Evolutionary conservation across 2,888 invertebrate species (phyloP).

Genomic region (Sminthurides aquaticus): DNA sequence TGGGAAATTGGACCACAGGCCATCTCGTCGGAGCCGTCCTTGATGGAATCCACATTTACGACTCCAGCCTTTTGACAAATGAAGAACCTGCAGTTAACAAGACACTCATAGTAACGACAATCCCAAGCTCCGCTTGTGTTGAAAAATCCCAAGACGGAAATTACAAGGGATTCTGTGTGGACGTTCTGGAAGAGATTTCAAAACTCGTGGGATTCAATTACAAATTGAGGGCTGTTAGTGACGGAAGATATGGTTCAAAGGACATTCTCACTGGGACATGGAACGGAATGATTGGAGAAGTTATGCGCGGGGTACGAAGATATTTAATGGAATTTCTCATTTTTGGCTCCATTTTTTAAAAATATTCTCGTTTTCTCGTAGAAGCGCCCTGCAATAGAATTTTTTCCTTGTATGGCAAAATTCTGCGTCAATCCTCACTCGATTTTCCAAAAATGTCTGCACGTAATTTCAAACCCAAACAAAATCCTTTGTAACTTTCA

Average conservation of each 20-base stretch:
- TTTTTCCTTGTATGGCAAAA: no score
- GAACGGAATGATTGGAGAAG: conserved; percentile 41
- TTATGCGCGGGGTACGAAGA: conserved; percentile 32
- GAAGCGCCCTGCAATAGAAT: no score
- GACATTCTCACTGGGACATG: conserved; percentile 35
- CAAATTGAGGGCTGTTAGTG: conserved; percentile 32
- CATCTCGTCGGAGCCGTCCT: conserved; percentile 26
- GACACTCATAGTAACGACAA: conserved; percentile 39
- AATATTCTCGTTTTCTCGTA: no score
- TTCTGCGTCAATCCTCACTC: no score
- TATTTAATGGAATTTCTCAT: not conserved
- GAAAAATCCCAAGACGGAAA: conserved; percentile 25
- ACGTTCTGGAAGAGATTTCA: conserved; percentile 32
- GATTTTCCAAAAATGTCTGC: no score
- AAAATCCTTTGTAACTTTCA: no score
- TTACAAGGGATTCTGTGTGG: conserved; percentile 39
- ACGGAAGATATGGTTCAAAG: conserved; percentile 37
- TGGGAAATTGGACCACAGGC: conserved; percentile 40
- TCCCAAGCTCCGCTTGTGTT: conserved; percentile 28
- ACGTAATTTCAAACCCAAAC: no score
- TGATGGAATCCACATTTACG: conserved; percentile 33
- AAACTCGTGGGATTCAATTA: conserved; percentile 37
- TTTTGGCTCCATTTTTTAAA: not conserved
- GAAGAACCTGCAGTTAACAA: conserved; percentile 41
- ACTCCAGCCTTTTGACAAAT: conserved; percentile 32